A percentile compares a stretch with the other conserved stretches of the same genome.
phyloP scores from a whole-genome alignment of 1,140 invertebrate species.

The Leptinotarsa undecemlineata region DNA sequence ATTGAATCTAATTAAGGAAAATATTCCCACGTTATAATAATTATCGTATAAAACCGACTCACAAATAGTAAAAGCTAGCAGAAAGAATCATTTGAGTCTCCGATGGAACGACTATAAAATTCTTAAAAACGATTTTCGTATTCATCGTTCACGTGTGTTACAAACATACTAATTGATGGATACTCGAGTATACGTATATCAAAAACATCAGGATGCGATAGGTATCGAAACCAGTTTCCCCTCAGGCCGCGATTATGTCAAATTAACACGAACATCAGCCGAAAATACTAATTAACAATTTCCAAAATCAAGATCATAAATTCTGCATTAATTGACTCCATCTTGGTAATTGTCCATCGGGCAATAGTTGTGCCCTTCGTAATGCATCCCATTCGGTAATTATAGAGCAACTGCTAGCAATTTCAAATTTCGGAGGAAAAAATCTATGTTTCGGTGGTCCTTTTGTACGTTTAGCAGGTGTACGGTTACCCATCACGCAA shows the following conservation, averaged over 20 bases:
- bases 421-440: neutral
- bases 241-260: conserved; percentile 1
- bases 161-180: neutral
- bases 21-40: no score
- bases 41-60: no score
- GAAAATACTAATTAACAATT: neutral
- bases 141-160: neutral
- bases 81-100: no score
- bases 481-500: neutral
- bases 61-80: no score
- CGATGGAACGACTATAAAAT: no score
- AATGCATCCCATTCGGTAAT: neutral
- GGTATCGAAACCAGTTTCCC: neutral
- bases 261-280: conserved; percentile 15
- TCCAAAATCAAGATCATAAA: neutral
- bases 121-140: neutral
- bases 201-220: neutral
- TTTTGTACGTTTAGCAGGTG: neutral
- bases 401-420: conserved; percentile 7
- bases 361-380: neutral
- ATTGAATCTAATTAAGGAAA: no score
- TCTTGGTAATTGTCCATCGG: neutral
- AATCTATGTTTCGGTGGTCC: neutral
- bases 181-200: neutral
- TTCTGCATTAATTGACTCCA: conserved; percentile 4